Percentiles rank a stretch among this genome's conserved stretches.
Evolutionary conservation across 2,888 invertebrate genomes (phyloP).

Genomic region (Caenorhabditis japonica): DNA sequence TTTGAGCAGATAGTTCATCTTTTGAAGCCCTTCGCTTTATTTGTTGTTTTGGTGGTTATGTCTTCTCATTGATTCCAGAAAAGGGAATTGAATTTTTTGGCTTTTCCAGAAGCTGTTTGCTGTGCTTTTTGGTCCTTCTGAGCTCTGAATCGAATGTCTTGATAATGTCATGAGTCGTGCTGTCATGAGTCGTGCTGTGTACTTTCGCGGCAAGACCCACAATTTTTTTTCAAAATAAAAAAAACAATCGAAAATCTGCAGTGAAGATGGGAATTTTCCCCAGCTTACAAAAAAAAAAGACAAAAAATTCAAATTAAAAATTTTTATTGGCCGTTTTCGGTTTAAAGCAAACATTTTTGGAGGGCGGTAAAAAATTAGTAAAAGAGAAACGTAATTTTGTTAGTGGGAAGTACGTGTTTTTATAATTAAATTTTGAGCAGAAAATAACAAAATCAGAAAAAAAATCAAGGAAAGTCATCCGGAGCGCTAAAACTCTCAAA

Average conservation of each 20-base stretch:
- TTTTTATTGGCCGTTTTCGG: constrained; percentile 21
- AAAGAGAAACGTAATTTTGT: too few relatives aligned
- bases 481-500: constrained; percentile 31
- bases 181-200: too few relatives aligned
- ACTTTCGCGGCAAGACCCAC: too few relatives aligned
- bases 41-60: too few relatives aligned
- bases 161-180: too few relatives aligned
- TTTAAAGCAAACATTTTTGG: constrained; percentile 31
- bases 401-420: too few relatives aligned
- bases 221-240: too few relatives aligned
- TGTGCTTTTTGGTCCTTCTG: constrained; percentile 8
- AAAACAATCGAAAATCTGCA: too few relatives aligned
- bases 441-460: constrained; percentile 2
- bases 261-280: too few relatives aligned
- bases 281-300: too few relatives aligned
- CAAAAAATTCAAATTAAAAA: too few relatives aligned
- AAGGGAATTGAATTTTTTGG: constrained; percentile 1
- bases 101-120: not conserved
- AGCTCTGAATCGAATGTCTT: not conserved
- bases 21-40: constrained; percentile 7
- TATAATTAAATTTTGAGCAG: constrained; percentile 22
- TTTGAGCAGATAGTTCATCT: constrained; percentile 16
- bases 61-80: constrained; percentile 15
- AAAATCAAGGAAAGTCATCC: constrained; percentile 1
- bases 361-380: constrained; percentile 23